Base-by-base conservation (phyloP, 2,888 invertebrate species). In the Cinara cedri region DNA sequence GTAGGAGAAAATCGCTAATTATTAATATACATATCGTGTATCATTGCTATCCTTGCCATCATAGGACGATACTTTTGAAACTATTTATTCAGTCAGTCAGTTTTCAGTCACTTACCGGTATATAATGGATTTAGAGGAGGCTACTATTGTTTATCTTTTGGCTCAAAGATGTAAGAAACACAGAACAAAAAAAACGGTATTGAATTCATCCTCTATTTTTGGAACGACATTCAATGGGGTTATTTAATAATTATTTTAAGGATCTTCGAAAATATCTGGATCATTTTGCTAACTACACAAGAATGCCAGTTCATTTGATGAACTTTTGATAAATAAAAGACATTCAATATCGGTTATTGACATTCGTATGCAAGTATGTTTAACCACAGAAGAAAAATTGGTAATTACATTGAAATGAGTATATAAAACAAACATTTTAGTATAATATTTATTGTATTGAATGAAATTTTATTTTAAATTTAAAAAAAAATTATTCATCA, bases 321-420 rank as follows among this genome's bases (percentile, higher is more conserved):
- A 34, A 34, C 34, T 34, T 34, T 57, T 57, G 55, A 11, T 3
- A 55, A 57, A 57, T 24, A 57, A 21, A 57, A 57, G 21, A 4
- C 11, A 24, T 24, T 57, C 13, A 2, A 57, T 62, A 34, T 62
- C 16, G 60, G 34, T 26, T 62, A 34, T 16, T 34, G n/a, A 62
- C 34, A 62, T 16, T 62, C 19, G 63, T 63, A 63, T 63, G 63
- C 42, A 42, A 63, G n/a, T 2, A 11, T 44, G 63, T 63, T 42
- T 63, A 63, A 11, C 3, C 19, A 9, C 34, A n/a, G 34, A 62
- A 62, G 60, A 62, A 62, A 62, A 62, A 62, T 34, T 62, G 8
- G 34, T 62, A 62, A 62, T 62, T 62, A 62, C 16, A n/a, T 62
- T 42, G 62, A 62, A 34, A n/a, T 42, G 34, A 62, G 24, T 57